Conservation (phyloP, 1,140 invertebrate species). For the Halyomorpha halys region DNA sequence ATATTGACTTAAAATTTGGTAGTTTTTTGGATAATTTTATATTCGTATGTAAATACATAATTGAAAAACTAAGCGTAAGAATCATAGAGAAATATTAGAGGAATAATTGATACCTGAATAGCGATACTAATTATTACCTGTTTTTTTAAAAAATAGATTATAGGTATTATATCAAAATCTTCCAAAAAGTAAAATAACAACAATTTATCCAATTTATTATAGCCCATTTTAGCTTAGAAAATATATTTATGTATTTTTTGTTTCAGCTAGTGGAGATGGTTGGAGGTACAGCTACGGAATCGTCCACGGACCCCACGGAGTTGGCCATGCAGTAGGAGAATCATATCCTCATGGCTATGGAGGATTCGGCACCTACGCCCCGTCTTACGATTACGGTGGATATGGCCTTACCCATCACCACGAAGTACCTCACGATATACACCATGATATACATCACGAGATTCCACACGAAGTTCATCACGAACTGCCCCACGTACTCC, state of each 20-base stretch:
- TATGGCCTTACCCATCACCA: background rate
- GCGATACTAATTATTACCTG: too few relatives aligned
- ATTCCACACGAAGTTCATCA: background rate
- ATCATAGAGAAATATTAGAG: too few relatives aligned
- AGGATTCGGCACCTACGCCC: constrained; percentile 25
- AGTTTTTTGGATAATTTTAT: too few relatives aligned
- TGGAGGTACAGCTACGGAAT: constrained; percentile 24
- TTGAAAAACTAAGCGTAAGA: too few relatives aligned
- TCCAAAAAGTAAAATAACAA: too few relatives aligned
- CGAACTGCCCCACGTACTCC: background rate
- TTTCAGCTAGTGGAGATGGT: constrained; percentile 23
- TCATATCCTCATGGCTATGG: constrained; percentile 25
- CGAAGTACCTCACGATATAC: background rate
- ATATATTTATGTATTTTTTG: background rate
- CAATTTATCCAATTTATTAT: too few relatives aligned
- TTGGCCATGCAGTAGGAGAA: constrained; percentile 20
- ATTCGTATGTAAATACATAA: too few relatives aligned
- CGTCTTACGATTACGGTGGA: constrained; percentile 15
- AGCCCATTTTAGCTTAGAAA: too few relatives aligned
- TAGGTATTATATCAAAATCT: too few relatives aligned
- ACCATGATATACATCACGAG: background rate
- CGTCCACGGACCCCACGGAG: constrained; percentile 20
- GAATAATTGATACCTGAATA: too few relatives aligned
- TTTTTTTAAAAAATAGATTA: too few relatives aligned
- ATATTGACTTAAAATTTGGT: too few relatives aligned